phyloP scores from a whole-genome alignment of 2,113 vertebrate genomes.

The Eublepharis macularius region DNA sequence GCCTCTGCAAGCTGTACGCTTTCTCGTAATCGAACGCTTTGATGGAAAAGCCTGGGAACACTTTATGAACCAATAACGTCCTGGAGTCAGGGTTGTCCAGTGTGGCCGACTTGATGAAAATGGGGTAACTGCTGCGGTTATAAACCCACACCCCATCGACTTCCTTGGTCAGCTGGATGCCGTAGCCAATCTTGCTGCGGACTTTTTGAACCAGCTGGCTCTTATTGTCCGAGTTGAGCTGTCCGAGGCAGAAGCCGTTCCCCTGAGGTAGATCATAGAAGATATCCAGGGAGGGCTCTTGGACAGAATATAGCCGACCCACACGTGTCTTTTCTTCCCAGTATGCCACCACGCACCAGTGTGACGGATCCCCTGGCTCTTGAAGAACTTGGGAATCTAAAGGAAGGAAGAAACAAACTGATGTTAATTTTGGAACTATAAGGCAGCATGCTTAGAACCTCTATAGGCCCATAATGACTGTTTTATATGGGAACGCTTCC shows the following conservation, averaged over 20 bases:
- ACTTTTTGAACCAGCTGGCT: conserved; percentile 97
- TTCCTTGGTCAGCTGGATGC: conserved; percentile 96
- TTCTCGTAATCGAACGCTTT: conserved; percentile 99
- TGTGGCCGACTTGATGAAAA: conserved; percentile 99
- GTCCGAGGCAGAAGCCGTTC: conserved; percentile 98
- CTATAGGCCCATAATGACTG: no score
- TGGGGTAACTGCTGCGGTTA: conserved; percentile 98
- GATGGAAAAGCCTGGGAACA: conserved; percentile 98
- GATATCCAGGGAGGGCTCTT: conserved; percentile 98
- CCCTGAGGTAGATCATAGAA: conserved; percentile 99
- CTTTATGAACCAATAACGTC: conserved; percentile 96
- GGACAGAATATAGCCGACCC: conserved; percentile 96
- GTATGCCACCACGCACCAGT: conserved; percentile 99
- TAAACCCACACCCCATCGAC: conserved; percentile 97
- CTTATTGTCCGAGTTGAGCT: conserved; percentile 96
- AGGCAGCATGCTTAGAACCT: background rate
- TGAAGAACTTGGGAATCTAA: conserved; percentile 94
- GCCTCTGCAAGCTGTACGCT: conserved; percentile 91
- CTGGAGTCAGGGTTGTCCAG: conserved; percentile 99
- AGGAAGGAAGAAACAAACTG: background rate
- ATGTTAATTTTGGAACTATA: fast-evolving
- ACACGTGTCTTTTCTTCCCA: conserved; percentile 98
- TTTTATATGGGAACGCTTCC: background rate
- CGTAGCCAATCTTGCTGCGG: conserved; percentile 95
- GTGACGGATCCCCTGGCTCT: conserved; percentile 90